Evolutionary conservation across 2,888 invertebrate species (phyloP).

Genomic region (Pseudococcus viburni): DNA sequence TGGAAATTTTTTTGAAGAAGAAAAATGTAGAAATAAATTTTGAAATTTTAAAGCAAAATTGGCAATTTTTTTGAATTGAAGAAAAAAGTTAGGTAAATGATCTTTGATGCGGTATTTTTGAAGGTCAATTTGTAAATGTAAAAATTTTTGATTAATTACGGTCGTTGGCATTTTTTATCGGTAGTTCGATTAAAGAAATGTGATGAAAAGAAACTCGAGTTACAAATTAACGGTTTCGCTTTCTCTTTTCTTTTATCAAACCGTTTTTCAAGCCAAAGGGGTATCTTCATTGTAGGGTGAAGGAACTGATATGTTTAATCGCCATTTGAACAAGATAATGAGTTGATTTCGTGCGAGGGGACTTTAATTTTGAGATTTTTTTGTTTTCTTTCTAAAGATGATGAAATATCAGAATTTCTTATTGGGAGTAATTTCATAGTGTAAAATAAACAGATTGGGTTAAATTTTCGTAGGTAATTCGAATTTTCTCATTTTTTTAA

Average conservation of each 20-base stretch:
- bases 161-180: conserved; percentile 47
- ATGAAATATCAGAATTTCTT: too few relatives aligned
- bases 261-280: background rate
- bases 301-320: background rate
- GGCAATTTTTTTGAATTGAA: background rate
- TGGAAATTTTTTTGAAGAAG: too few relatives aligned
- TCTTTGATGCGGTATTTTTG: conserved; percentile 11
- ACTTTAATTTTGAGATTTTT: too few relatives aligned
- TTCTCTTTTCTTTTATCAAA: background rate
- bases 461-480: too few relatives aligned
- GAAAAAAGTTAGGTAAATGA: background rate
- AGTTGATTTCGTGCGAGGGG: too few relatives aligned
- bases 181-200: conserved; percentile 25
- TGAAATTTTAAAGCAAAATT: background rate
- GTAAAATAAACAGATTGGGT: too few relatives aligned
- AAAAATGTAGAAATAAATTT: too few relatives aligned
- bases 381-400: too few relatives aligned
- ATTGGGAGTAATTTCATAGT: too few relatives aligned
- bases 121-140: conserved; percentile 33
- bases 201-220: background rate
- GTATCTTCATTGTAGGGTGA: background rate
- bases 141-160: conserved; percentile 37
- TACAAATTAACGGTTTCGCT: background rate
- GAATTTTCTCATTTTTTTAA: too few relatives aligned
- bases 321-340: background rate